A percentile compares a stretch with the other conserved stretches of the same genome.
phyloP scores from a whole-genome alignment of 2,113 vertebrate genomes.

The Dermatemys mawii region DNA sequence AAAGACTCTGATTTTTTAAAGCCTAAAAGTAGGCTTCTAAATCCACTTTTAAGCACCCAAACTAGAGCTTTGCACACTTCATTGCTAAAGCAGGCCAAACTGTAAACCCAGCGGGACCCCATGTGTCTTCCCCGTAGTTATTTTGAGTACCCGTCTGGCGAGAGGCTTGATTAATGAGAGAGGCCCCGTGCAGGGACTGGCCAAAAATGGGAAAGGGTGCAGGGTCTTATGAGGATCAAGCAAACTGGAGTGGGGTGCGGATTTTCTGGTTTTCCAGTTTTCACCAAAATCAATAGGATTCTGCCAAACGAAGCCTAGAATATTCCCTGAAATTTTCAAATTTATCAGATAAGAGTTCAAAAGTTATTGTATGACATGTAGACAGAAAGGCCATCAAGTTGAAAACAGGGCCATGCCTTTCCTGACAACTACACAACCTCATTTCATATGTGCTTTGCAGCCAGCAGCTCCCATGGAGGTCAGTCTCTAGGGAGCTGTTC shows the following conservation, averaged over 20 bases:
- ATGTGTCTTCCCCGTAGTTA: neutral
- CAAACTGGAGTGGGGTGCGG: neutral
- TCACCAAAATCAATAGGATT: neutral
- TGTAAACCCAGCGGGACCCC: neutral
- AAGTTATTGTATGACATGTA: too few species aligned
- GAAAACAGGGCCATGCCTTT: neutral
- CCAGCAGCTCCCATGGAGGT: too few species aligned
- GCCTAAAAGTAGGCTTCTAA: neutral
- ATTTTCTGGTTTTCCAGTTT: neutral
- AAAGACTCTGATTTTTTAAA: neutral
- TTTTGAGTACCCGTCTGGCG: neutral
- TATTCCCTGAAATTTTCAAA: neutral
- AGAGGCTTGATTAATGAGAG: neutral
- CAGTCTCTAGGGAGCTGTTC: too few species aligned
- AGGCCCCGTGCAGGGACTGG: too few species aligned
- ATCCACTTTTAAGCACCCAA: neutral
- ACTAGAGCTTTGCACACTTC: neutral
- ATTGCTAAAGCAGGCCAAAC: accelerated
- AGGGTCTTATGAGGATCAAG: neutral
- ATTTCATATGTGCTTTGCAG: neutral
- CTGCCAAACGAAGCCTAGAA: neutral
- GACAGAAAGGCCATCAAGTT: neutral
- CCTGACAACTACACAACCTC: neutral
- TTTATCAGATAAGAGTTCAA: neutral
- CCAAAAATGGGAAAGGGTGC: too few species aligned